These are phyloP conservation scores for Tachysurus vachellii DNA, from an alignment of 2,113 vertebrate genomes.

Conservation along the genomic window DNA sequence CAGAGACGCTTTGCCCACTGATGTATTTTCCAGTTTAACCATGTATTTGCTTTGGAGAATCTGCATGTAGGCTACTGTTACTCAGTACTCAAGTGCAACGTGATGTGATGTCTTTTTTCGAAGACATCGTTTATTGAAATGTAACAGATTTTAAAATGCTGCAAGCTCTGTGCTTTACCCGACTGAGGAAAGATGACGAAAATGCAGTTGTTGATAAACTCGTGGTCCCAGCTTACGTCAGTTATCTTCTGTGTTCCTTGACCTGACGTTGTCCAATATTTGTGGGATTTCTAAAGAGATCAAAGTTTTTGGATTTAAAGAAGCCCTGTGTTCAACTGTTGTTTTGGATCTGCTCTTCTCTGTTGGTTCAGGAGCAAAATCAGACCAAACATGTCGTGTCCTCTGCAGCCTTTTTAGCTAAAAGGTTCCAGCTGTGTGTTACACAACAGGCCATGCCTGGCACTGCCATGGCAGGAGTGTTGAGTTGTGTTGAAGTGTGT, in stretches of 20 bases:
- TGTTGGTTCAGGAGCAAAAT: slow-evolving; percentile 22
- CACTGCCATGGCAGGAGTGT: slow-evolving; percentile 30
- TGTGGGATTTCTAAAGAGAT: background rate
- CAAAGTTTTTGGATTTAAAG: background rate
- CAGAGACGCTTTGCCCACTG: background rate
- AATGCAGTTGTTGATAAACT: background rate
- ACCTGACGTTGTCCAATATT: background rate
- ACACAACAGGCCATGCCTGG: slow-evolving; percentile 41
- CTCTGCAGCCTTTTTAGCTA: slow-evolving; percentile 33
- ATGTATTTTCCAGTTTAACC: slow-evolving; percentile 33
- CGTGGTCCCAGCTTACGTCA: background rate
- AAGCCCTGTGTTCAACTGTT: background rate
- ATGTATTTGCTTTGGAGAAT: slow-evolving; percentile 47
- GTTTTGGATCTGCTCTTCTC: background rate
- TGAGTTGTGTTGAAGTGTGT: background rate
- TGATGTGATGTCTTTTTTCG: no score
- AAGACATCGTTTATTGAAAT: no score
- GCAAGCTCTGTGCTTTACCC: background rate
- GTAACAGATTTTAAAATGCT: background rate
- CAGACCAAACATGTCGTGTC: slow-evolving; percentile 43
- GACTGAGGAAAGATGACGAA: background rate
- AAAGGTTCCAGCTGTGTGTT: slow-evolving; percentile 61
- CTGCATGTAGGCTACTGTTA: background rate
- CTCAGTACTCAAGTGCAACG: background rate
- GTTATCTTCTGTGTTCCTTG: background rate